Percentiles rank a stretch among this genome's conserved stretches.
These are phyloP conservation scores for Drosophila hamatofila DNA, from an alignment of 2,888 invertebrate species.

Conservation along the genomic window DNA sequence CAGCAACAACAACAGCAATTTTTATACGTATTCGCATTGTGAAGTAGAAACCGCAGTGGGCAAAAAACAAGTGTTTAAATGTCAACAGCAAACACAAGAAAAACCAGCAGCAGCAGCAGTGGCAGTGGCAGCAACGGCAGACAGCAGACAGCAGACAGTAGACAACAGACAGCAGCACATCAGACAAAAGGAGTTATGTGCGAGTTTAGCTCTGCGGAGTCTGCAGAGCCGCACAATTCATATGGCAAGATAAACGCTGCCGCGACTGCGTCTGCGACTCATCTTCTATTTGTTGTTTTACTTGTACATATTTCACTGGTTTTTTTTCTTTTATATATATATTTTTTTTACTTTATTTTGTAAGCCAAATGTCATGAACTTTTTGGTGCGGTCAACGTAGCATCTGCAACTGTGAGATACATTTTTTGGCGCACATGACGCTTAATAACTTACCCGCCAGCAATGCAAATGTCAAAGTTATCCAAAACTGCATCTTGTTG, in stretches of 20 bases:
- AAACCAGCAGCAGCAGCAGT: slow-evolving; percentile 50
- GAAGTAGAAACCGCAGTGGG: slow-evolving; percentile 62
- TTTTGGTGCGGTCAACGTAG: slow-evolving; percentile 35
- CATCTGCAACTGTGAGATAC: slow-evolving; percentile 60
- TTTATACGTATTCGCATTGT: slow-evolving; percentile 54
- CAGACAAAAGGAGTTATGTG: slow-evolving; percentile 57
- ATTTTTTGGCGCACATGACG: slow-evolving; percentile 52
- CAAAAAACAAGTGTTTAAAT: slow-evolving; percentile 78
- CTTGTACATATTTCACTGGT: not conserved
- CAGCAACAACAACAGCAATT: slow-evolving; percentile 40
- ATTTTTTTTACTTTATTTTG: slow-evolving; percentile 8
- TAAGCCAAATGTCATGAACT: slow-evolving; percentile 64
- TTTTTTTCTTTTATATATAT: slow-evolving; percentile 10
- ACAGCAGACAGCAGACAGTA: slow-evolving; percentile 36
- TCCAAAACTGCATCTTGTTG: slow-evolving; percentile 76
- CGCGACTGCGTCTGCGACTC: slow-evolving; percentile 53
- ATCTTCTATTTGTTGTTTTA: slow-evolving; percentile 60
- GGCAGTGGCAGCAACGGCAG: slow-evolving; percentile 33
- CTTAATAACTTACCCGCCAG: slow-evolving; percentile 75
- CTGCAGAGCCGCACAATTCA: slow-evolving; percentile 56
- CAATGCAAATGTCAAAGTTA: slow-evolving; percentile 78
- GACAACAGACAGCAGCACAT: not conserved
- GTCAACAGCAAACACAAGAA: slow-evolving; percentile 72
- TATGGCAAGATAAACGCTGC: slow-evolving; percentile 60
- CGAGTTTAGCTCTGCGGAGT: slow-evolving; percentile 33